Conservation (phyloP, 2,888 invertebrate species). For the Syrista parreyssii region DNA sequence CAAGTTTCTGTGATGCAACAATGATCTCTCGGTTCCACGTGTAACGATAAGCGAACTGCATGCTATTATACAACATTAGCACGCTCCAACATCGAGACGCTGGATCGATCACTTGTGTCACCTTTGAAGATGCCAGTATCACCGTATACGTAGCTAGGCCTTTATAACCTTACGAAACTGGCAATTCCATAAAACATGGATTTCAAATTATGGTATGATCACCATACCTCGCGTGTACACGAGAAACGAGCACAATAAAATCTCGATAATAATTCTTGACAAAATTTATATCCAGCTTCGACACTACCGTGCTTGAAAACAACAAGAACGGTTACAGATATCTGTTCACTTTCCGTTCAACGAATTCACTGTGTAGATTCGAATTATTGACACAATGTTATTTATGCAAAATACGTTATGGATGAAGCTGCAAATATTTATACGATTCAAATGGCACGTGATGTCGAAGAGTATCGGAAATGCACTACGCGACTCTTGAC, state of each 20-base stretch:
- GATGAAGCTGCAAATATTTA: background rate
- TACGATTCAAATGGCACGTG: background rate
- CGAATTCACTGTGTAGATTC: background rate
- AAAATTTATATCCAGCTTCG: background rate
- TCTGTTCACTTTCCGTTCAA: background rate
- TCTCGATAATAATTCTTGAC: background rate
- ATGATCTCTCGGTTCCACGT: constrained; percentile 94
- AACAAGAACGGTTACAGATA: background rate
- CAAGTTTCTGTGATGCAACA: constrained; percentile 92
- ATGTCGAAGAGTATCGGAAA: background rate
- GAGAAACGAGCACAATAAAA: background rate
- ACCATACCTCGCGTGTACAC: background rate
- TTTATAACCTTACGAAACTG: background rate
- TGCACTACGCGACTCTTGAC: background rate
- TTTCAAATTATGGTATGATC: background rate
- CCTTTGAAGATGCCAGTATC: constrained; percentile 50
- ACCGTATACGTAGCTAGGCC: constrained; percentile 18
- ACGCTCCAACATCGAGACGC: constrained; percentile 64
- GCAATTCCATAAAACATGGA: background rate
- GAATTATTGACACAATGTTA: background rate
- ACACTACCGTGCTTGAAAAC: background rate
- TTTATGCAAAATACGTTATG: background rate
- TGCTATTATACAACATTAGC: constrained; percentile 69
- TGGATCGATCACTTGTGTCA: constrained; percentile 46
- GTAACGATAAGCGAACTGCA: constrained; percentile 86